Evolutionary conservation across 2,113 vertebrate species (phyloP).

Genomic region (Sminthopsis crassicaudata): DNA sequence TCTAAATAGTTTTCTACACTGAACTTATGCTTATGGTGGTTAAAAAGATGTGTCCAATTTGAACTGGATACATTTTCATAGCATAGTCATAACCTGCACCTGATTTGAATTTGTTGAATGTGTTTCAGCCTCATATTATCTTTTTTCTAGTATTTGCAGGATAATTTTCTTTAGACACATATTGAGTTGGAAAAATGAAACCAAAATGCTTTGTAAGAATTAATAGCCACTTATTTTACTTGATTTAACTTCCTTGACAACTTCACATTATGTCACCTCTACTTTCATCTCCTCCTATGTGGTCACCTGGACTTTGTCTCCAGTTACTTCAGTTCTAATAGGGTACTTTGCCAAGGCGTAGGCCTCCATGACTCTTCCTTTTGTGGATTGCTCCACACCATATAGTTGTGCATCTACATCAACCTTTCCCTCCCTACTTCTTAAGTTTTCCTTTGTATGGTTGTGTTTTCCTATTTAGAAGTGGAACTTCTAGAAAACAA

Average conservation of each 20-base stretch:
- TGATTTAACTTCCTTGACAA: not conserved
- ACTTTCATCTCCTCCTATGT: not conserved
- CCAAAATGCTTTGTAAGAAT: not conserved
- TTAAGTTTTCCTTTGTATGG: not conserved
- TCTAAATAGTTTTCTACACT: conserved; percentile 12
- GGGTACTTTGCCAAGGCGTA: not conserved
- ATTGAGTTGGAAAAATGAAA: not conserved
- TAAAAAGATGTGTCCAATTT: not conserved
- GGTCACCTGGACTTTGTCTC: not conserved
- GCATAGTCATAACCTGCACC: not conserved
- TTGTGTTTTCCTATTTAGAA: not conserved
- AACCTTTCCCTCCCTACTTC: not conserved
- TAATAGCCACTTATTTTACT: not conserved
- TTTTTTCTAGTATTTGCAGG: not conserved
- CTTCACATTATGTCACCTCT: not conserved
- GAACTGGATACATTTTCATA: conserved; percentile 50
- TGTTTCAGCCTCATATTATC: not conserved
- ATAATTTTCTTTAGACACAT: not conserved
- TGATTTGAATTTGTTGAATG: conserved; percentile 11
- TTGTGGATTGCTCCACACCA: not conserved
- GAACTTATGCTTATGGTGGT: conserved; percentile 20
- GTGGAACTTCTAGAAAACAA: not conserved
- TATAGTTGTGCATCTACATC: not conserved
- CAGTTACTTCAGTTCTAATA: not conserved
- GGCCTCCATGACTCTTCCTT: not conserved